Evolutionary conservation across 2,113 vertebrate genomes (phyloP), one percentile per base, ranked within the genome.

Genomic region (Bombycilla garrulus): DNA sequence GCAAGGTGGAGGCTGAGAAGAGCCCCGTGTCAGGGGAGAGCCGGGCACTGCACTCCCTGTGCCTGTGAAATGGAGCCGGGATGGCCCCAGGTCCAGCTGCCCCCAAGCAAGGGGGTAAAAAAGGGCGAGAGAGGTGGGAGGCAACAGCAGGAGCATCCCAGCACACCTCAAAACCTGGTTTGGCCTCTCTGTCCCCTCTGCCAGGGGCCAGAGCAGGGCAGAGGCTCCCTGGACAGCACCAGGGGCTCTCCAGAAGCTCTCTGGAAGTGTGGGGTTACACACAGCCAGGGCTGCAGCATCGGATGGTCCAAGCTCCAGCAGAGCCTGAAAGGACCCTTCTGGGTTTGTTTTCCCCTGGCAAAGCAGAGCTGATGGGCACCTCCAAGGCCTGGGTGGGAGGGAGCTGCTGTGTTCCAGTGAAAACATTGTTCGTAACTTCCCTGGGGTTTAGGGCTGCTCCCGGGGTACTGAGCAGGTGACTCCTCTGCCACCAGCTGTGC

Each of bases 401-500:
- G 20, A 81, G 4, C 10, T 7, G 10, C 23, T 10, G 35, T 56
- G 21, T 17, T 33, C 29, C 35, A 20, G 23, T 21, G 35, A 19
- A 16, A 82, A 66, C 16, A 29, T 62, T 44, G 21, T 64, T 0
- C 1, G 25, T 35, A 22, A 11, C 21, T 28, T 12, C 8, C 1
- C 24, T 45, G 33, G 53, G 58, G 7, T 16, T 53, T 15, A 31
- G 35, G 56, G 36, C 58, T n/a, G 38, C 76, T 26, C 16, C 0
- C 0, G 29, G 29, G 6, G 6, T 9, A 12, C 60, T 82, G 61
- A 70, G 56, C 64, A 12, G 2, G 45, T 0, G 33, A 26, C 31
- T 38, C 0, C 0, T 44, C 7, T 2, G 19, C 18, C 36, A 2
- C 6, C 0, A 2, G 56, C n/a, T 62, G 29, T 48, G n/a, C 28